A percentile compares a stretch with the other conserved stretches of the same genome.
Conservation (phyloP, 2,797 vertebrate genomes). For the Anabas testudineus region DNA sequence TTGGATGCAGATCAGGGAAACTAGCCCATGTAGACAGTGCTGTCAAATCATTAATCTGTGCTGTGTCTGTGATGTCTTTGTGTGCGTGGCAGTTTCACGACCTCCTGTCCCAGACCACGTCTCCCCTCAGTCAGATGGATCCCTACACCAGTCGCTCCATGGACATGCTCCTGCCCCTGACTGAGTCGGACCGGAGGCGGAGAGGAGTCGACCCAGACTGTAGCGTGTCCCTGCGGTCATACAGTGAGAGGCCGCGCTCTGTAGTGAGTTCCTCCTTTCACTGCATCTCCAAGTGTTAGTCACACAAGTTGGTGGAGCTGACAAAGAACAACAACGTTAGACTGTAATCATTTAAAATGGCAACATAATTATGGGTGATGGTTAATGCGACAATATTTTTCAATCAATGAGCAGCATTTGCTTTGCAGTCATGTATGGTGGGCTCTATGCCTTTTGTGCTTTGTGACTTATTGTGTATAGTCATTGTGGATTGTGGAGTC, state of each 20-base stretch:
- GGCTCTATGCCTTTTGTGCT: too few relatives aligned
- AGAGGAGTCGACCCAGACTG: conserved; percentile 87
- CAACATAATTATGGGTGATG: too few relatives aligned
- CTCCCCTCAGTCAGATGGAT: conserved; percentile 90
- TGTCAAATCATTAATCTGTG: conserved; percentile 59
- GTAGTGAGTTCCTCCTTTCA: conserved; percentile 83
- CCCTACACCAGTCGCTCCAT: conserved; percentile 91
- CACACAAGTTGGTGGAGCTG: background rate
- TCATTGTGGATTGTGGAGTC: too few relatives aligned
- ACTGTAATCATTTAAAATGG: too few relatives aligned
- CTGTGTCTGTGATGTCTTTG: conserved; percentile 26
- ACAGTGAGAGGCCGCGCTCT: conserved; percentile 87
- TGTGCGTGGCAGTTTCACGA: conserved; percentile 91
- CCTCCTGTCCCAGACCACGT: conserved; percentile 90
- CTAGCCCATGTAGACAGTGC: conserved; percentile 40
- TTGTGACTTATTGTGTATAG: too few relatives aligned
- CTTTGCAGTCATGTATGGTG: too few relatives aligned
- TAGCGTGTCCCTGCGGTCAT: conserved; percentile 80
- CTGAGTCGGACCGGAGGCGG: conserved; percentile 85
- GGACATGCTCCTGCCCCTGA: conserved; percentile 89
- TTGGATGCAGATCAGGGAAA: conserved; percentile 61
- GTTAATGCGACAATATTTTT: too few relatives aligned
- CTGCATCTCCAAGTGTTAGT: conserved; percentile 6
- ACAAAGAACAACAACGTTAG: background rate
- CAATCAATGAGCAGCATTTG: too few relatives aligned